A percentile compares a stretch with the other conserved stretches of the same genome.
Evolutionary conservation across 2,888 invertebrate species (phyloP).

Genomic region (Tethea ocularis): DNA sequence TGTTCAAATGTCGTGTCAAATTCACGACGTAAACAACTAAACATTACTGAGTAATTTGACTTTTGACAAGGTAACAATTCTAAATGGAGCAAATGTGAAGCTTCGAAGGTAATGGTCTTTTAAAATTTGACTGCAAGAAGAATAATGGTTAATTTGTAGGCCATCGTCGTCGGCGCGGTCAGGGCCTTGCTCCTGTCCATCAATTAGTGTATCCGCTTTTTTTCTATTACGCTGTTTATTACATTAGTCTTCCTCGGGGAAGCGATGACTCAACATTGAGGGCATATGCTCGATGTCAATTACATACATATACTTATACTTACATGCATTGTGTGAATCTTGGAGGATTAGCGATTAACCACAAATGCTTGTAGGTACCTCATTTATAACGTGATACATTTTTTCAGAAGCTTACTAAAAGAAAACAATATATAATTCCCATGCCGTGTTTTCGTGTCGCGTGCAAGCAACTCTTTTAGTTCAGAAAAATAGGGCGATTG

Average conservation of each 20-base stretch:
- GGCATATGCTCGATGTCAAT: conserved; percentile 60
- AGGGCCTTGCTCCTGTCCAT: conserved; percentile 70
- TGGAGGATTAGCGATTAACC: conserved; percentile 14
- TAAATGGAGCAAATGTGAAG: not conserved
- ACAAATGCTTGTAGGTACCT: not conserved
- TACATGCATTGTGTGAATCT: conserved; percentile 48
- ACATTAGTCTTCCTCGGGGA: conserved; percentile 67
- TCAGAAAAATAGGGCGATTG: conserved; percentile 83
- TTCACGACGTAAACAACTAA: conserved; percentile 41
- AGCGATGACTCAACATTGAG: conserved; percentile 66
- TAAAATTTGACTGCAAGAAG: not conserved
- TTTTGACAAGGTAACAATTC: conserved; percentile 44
- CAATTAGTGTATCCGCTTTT: conserved; percentile 80
- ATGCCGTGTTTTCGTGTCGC: conserved; percentile 56
- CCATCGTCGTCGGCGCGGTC: conserved; percentile 54
- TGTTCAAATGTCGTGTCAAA: conserved; percentile 50
- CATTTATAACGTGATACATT: not conserved
- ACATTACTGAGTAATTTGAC: conserved; percentile 26
- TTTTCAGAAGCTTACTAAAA: conserved; percentile 15
- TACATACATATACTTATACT: too few species aligned
- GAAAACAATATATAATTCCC: not conserved
- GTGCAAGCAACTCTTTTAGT: conserved; percentile 70
- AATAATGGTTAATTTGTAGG: conserved; percentile 39
- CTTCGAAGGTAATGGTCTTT: conserved; percentile 7
- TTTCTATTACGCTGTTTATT: conserved; percentile 73